Percentiles rank a stretch among this genome's conserved stretches.
Evolutionary conservation across 1,140 invertebrate genomes (phyloP).

Genomic region (Meteorus sp.): DNA sequence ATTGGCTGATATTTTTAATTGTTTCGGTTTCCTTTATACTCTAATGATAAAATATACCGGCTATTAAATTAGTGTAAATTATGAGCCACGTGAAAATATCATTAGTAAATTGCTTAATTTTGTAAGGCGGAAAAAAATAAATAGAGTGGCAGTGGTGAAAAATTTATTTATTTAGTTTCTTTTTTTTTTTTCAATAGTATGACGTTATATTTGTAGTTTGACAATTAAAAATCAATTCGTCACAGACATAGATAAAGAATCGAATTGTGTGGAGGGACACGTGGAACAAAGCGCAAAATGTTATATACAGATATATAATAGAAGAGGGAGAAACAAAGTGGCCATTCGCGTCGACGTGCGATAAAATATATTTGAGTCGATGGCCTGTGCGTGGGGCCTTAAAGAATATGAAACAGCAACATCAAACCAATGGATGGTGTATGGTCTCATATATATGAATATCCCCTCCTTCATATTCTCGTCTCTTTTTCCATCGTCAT

Average conservation of each 20-base stretch:
- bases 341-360: conserved; percentile 33
- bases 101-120: conserved; percentile 60
- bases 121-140: too few relatives aligned
- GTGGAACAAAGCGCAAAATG: conserved; percentile 4
- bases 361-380: conserved; percentile 42
- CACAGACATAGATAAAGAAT: too few relatives aligned
- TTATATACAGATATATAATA: background rate
- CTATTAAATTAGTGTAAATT: conserved; percentile 54
- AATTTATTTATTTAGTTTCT: too few relatives aligned
- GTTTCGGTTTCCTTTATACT: too few relatives aligned
- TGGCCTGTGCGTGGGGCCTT: conserved; percentile 36
- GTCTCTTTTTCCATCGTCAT: conserved; percentile 39
- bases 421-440: background rate
- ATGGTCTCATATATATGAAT: background rate
- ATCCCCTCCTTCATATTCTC: conserved; percentile 14
- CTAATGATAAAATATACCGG: conserved; percentile 34
- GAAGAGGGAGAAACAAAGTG: conserved; percentile 26
- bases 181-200: too few relatives aligned
- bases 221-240: too few relatives aligned
- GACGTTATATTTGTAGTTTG: too few relatives aligned
- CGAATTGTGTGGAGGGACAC: too few relatives aligned
- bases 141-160: too few relatives aligned
- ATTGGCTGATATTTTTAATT: background rate
- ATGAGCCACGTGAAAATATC: conserved; percentile 57
- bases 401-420: conserved; percentile 36